Evolutionary conservation across 2,797 vertebrate species (phyloP), one percentile per base, ranked within the genome.

Genomic region (Carduelis carduelis): DNA sequence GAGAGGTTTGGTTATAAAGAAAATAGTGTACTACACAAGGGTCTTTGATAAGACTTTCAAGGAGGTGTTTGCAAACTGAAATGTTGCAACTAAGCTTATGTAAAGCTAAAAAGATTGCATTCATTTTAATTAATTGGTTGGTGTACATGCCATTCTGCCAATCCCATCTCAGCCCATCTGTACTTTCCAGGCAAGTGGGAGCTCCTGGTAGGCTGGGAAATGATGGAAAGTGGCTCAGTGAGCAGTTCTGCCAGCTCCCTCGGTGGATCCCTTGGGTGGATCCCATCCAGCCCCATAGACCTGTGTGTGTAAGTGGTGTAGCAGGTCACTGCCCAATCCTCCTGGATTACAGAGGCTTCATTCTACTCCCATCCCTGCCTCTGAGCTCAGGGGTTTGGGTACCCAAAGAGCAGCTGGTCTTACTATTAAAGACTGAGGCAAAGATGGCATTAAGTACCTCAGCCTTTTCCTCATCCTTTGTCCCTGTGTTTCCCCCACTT

Each of bases 121-220:
- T 93, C 9, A 57, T 94, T 91, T 95, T 96, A 95, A 93, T 95
- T 96, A 95, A 93, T 30, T 88, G 60, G 27, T 69, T 91, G 49
- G 39, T 87, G 80, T 68, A 88, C 13, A 0, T 96, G 79, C 71
- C 89, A 34, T 92, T 91, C 87, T 90, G 47, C 80, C 84, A 88
- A 72, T 94, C 68, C 75, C 35, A 69, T 89, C 86, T 87, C 85
- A 84, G 60, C 23, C 35, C 35, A 26, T 49, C 35, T 60, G 35
- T 37, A 53, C 23, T 35, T 66, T 84, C 53, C 53, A 60, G 23
- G 28, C 47, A 43, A 2, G 32, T 79, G 41, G 16, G 23, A 60
- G 41, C 41, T 66, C 46, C 46, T 19, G 32, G 41, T 60, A 8
- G 43, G 16, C 41, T 66, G 32, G 26, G 28, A 47, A 35, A 47